Base-by-base conservation (phyloP, 2,113 vertebrate species). In the Spermophilus dauricus region DNA sequence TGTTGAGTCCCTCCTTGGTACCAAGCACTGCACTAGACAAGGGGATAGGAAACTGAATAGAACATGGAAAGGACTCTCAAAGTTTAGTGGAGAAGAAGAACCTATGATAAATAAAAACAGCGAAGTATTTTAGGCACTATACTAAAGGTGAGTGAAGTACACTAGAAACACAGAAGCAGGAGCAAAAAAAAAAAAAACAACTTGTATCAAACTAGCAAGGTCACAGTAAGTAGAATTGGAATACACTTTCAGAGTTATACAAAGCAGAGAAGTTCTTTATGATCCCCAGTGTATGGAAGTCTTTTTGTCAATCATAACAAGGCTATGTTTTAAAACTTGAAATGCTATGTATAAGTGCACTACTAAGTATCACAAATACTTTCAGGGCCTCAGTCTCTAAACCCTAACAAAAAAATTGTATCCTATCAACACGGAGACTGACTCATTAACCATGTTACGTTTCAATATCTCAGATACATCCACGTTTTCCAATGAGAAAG, bases 321-420 rank as follows among this genome's bases (percentile, higher is more conserved):
- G 18, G 16, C 8, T 42, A 28, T 81, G 16, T 42, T 87, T 8
- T 45, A 87, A 85, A 85, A 61, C 63, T 72, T 24, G 18, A 70
- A 88, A 86, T 70, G 11, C 11, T 83, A 95, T 89, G 5, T 69
- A 45, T 63, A 95, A 69, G 14, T 84, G 10, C 9, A 84, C 78
- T 22, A 48, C 16, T 83, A n/a, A 53, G 5, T 86, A 53, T 89
- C 75, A 89, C 32, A 92, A 37, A 92, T 42, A 84, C 8, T 70
- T 83, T 80, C 16, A 95, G 42, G 26, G 3, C 16, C 16, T 93
- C 16, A 14, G n/a, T 86, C 17, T 9, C 22, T 84, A 48, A 13
- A 76, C 9, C 34, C 8, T 61, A 75, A 75, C 9, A 75, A 95
- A 96, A 89, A 95, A 86, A 94, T 87, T 80, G n/a, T 45, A 37